phyloP scores from a whole-genome alignment of 2,888 invertebrate genomes.

The Cryptosula pallasiana region DNA sequence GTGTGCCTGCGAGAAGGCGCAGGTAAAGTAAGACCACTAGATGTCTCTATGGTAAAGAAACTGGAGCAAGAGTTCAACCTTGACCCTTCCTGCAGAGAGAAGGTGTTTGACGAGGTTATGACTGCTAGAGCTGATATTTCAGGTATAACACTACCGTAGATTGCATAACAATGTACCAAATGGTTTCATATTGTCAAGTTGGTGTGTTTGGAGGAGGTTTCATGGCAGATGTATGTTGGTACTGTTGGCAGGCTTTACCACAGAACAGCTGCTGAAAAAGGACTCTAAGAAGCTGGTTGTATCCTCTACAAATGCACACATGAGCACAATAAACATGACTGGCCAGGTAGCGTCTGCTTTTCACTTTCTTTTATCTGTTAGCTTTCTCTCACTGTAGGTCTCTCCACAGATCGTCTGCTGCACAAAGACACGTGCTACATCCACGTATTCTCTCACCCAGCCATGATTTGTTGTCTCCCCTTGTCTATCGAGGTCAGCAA shows the following conservation, averaged over 20 bases:
- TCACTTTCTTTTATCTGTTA: too few species aligned
- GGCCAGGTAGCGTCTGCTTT: too few species aligned
- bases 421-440: background rate
- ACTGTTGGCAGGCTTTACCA: constrained; percentile 55
- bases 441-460: background rate
- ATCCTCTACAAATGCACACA: constrained; percentile 57
- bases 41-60: constrained; percentile 59
- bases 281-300: constrained; percentile 66
- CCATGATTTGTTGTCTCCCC: background rate
- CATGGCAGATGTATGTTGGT: too few species aligned
- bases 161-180: too few species aligned
- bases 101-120: constrained; percentile 58
- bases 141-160: too few species aligned
- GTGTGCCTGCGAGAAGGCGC: constrained; percentile 67
- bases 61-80: constrained; percentile 51
- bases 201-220: too few species aligned
- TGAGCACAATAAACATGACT: constrained; percentile 63
- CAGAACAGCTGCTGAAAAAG: constrained; percentile 67
- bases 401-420: constrained; percentile 28
- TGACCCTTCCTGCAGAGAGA: constrained; percentile 53
- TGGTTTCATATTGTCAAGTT: too few species aligned
- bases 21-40: constrained; percentile 65
- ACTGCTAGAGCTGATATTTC: constrained; percentile 66
- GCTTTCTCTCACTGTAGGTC: too few species aligned
- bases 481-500: background rate